Percentiles rank a stretch among this genome's conserved stretches.
These are phyloP conservation scores for Argyra leucocephala DNA, from an alignment of 2,888 invertebrate species.

Conservation along the genomic window DNA sequence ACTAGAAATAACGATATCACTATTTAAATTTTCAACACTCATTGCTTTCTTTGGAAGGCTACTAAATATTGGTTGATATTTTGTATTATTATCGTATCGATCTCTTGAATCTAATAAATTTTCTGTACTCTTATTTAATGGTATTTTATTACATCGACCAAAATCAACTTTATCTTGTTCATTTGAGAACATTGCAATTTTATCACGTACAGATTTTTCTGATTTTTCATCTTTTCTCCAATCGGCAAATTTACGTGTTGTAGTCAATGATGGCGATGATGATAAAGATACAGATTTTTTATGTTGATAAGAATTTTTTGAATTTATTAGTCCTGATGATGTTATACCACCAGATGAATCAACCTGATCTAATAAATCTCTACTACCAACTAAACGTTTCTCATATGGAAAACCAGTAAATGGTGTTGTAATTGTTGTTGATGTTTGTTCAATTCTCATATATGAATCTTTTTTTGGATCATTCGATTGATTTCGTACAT, in stretches of 20 bases:
- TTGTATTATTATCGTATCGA: slow-evolving; percentile 12
- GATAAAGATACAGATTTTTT: background rate
- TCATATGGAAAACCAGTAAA: slow-evolving; percentile 14
- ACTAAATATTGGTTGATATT: slow-evolving; percentile 24
- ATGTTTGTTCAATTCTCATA: slow-evolving; percentile 8
- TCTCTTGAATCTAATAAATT: slow-evolving; percentile 35
- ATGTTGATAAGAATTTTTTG: background rate
- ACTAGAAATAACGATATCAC: slow-evolving; percentile 26
- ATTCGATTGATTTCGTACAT: slow-evolving; percentile 26
- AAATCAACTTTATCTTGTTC: slow-evolving; percentile 36
- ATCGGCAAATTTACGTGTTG: slow-evolving; percentile 37
- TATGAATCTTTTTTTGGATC: slow-evolving; percentile 5
- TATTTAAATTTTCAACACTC: slow-evolving; percentile 48
- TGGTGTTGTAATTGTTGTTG: slow-evolving; percentile 7
- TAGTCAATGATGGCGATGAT: slow-evolving; percentile 28
- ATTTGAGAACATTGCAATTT: slow-evolving; percentile 77
- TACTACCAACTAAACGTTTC: background rate
- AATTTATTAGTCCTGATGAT: background rate
- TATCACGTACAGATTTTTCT: slow-evolving; percentile 71
- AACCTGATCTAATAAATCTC: slow-evolving; percentile 6
- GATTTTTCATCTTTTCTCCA: slow-evolving; percentile 68
- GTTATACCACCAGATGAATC: slow-evolving; percentile 14
- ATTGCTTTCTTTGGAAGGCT: slow-evolving; percentile 48
- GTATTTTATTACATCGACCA: slow-evolving; percentile 28
- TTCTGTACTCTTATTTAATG: slow-evolving; percentile 41